Base-by-base conservation (phyloP, 2,888 invertebrate species). In the Xylota segnis region DNA sequence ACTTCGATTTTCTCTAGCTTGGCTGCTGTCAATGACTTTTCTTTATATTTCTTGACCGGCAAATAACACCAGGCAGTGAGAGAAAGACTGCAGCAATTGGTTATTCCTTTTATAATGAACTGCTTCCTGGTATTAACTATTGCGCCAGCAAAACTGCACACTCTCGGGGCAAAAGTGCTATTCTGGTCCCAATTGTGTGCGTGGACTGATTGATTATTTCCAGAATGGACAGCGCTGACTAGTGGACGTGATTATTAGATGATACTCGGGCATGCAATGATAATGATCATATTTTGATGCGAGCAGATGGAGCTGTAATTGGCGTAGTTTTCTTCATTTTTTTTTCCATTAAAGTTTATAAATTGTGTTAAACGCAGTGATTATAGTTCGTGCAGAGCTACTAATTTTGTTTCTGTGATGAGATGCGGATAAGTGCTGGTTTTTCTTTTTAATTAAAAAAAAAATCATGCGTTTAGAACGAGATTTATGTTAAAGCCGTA, bases 91-190 rank as follows among this genome's bases (percentile, higher is more conserved):
- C 56, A 50, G 10, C 40, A 45, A 29, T 75, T 68, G 78, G 37
- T 66, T 66, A 59, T 79, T 78, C 58, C 68, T 75, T 77, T 83
- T 63, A 75, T 84, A 79, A 84, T 84, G 75, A 71, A 79, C 65
- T 54, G 75, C 70, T 84, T 84, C 84, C 84, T 84, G 84, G 84
- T 81, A 79, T 79, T 76, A 84, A 84, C 79, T 71, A 79, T 71
- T 47, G 14, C 45, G 70, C 43, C 70, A 58, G 61, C 78, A 65
- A n/a, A 79, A 78, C 70, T 75, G 75, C 45, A 16, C 9, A 54
- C 43, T 14, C 43, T 43, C 43, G n/a, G n/a, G 7, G 16, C 34
- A 52, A 18, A 61, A 63, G 81, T 54, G 54, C 29, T 68, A 68
- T 81, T 68, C 81, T 75, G 47, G 37, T 74, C 56, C 32, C 74